Percentiles rank a stretch among this genome's conserved stretches.
These are phyloP conservation scores for Nycticryphes semicollaris DNA, from an alignment of 2,113 vertebrate species.

Conservation along the genomic window DNA sequence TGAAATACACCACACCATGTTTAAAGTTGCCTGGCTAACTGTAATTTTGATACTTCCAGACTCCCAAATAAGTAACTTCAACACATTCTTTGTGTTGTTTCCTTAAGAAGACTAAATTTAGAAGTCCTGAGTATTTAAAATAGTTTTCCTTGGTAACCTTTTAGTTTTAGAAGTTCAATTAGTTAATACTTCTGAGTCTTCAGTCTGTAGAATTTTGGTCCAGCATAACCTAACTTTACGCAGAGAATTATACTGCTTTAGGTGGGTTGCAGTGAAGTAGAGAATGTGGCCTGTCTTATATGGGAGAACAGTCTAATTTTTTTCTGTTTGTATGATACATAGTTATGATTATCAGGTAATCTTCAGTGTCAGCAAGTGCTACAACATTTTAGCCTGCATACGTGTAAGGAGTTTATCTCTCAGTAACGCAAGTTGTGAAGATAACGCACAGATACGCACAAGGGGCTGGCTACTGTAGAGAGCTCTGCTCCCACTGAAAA, in stretches of 20 bases:
- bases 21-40: neutral
- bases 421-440: neutral
- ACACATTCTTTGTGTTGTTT: neutral
- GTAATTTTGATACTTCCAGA: neutral
- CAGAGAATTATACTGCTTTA: neutral
- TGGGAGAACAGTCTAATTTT: neutral
- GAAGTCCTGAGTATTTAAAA: neutral
- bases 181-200: neutral
- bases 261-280: neutral
- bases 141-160: conserved; percentile 5
- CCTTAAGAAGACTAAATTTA: neutral
- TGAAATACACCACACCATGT: neutral
- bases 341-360: conserved; percentile 23
- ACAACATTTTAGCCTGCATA: neutral
- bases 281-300: neutral
- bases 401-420: neutral
- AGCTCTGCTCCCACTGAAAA: neutral
- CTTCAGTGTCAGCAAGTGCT: neutral
- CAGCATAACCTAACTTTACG: neutral
- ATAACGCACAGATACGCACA: neutral
- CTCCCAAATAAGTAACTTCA: neutral
- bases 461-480: neutral
- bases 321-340: neutral
- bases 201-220: neutral
- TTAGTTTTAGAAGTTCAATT: neutral